A percentile compares a stretch with the other conserved stretches of the same genome.
These are phyloP conservation scores for Dione juno DNA, from an alignment of 2,888 invertebrate species.

Conservation along the genomic window DNA sequence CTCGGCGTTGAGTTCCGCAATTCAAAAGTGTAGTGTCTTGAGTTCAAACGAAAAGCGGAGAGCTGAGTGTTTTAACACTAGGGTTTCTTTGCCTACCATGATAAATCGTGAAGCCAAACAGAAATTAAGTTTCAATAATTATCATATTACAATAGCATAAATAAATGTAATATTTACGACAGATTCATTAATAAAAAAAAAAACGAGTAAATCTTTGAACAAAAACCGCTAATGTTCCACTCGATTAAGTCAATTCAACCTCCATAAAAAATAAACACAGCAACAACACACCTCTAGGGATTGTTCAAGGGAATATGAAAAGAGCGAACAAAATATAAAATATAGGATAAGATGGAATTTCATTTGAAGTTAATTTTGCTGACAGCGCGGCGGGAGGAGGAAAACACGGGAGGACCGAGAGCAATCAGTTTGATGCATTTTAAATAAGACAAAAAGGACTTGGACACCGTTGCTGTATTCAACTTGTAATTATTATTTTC, in stretches of 20 bases:
- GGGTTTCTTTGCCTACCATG: too few relatives aligned
- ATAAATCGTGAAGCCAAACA: too few relatives aligned
- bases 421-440: constrained; percentile 47
- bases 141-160: too few relatives aligned
- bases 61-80: too few relatives aligned
- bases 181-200: not conserved
- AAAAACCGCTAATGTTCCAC: not conserved
- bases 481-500: constrained; percentile 14
- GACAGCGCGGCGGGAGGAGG: constrained; percentile 30
- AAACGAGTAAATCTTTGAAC: not conserved
- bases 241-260: constrained; percentile 14
- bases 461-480: not conserved
- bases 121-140: too few relatives aligned
- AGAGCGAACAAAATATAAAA: constrained; percentile 17
- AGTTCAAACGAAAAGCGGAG: too few relatives aligned
- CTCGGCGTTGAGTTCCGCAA: too few relatives aligned
- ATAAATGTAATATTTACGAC: too few relatives aligned
- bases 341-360: constrained; percentile 12
- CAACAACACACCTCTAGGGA: constrained; percentile 14
- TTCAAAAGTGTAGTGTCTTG: too few relatives aligned
- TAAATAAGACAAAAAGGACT: constrained; percentile 40
- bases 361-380: constrained; percentile 34
- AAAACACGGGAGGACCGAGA: constrained; percentile 32
- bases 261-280: not conserved
- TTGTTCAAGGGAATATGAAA: constrained; percentile 4